Evolutionary conservation across 2,888 invertebrate species (phyloP), one percentile per base, ranked within the genome.

Genomic region (Eupeodes luniger): DNA sequence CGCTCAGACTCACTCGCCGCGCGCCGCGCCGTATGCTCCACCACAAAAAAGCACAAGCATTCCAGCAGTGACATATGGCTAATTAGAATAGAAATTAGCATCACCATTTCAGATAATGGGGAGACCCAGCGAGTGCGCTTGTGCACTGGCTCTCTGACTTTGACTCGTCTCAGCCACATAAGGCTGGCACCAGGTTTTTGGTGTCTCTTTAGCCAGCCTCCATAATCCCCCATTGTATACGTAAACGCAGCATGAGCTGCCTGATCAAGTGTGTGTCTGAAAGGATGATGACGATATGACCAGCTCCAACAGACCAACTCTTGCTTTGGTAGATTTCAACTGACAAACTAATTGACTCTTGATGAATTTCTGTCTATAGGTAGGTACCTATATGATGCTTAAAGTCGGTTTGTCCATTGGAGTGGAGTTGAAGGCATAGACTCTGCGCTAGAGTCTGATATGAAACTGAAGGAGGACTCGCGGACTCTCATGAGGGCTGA

Each of bases 61-160:
- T 81, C 88, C 88, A 81, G 11, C 78, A 81, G 81, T 88, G 88
- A 88, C 88, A 85, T 88, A 88, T 88, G 81, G 88, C 88, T 88
- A 88, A 88, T 88, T 88, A 88, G 88, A 88, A 88, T 88, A 88
- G 88, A 85, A 88, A 88, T 88, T 88, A 88, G 85, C 88, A 88
- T 88, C 88, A 88, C 88, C 88, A 85, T 88, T 88, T 81, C 78
- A 81, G 88, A 85, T 85, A 81, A 85, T 76, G 77, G 81, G 78
- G 78, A 27, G 27, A 75, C 85, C 77, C 77, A 78, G 27, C 27
- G 81, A 75, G 84, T 72, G 80, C 40, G 5, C 70, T 55, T 44
- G 70, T 36, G 70, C 66, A 69, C 66, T 66, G 74, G 57, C 67
- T 69, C 12, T 51, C 40, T 12, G 49, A 59, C 12, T 36, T 14